Base-by-base conservation (phyloP, 2,888 invertebrate genomes). In the Drosophila austrosaltans region DNA sequence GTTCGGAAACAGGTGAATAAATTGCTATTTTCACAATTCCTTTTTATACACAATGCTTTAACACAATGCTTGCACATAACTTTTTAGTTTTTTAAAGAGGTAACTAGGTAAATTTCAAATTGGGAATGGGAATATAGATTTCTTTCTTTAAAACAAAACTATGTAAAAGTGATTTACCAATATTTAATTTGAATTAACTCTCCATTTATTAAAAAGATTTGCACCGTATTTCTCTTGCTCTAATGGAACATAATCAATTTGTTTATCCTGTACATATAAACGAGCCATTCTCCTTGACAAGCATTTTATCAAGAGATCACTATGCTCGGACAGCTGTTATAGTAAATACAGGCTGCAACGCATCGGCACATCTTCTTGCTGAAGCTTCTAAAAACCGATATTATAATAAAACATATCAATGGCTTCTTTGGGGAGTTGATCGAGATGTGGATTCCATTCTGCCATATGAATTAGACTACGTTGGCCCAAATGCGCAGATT, bases 391-490 rank as follows among this genome's bases (percentile, higher is more conserved):
- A 64, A 1, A 30, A 72, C 20, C 75, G 72, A 39, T 91, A 83
- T 70, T 91, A 90, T 39, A 92, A 92, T 61, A 92, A 90, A 72
- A 90, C 92, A 1, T 92, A 91, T 70, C 90, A 90, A 42, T 92
- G 92, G 92, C 48, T 92, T 10, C 66, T 92, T 12, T 82, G 89
- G 81, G 89, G 90, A 60, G 56, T 76, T 0, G 79, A 79, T 12
- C 20, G 5, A 12, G 78, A 77, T 1, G 57, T 88, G 5, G 32
- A 78, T 0, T 44, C 70, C 1, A 54, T 91, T 40, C 53, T 83
- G 16, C 79, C 84, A 0, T 16, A 62, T 2, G 63, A 78, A 1
- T 20, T 90, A 0, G 69, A 85, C 12, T 89, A 88, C 39, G 54
- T 91, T 12, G 91, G 91, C 0, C 89, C 92, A 1, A 92, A 92